These are phyloP conservation scores for Orchesellides sinensis DNA, from an alignment of 2,888 invertebrate genomes.

Conservation along the genomic window DNA sequence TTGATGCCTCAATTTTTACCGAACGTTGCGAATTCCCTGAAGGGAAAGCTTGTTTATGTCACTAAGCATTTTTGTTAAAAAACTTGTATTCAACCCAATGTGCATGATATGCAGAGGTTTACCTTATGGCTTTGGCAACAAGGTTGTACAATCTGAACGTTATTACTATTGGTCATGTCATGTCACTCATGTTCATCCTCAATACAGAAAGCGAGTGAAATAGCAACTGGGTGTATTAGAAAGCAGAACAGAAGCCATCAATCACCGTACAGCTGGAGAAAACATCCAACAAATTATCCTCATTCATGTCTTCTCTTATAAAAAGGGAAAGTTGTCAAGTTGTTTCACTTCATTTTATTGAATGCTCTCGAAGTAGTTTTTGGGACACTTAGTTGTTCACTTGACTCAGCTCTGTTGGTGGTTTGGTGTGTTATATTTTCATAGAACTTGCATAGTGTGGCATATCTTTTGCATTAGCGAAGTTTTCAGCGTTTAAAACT, in stretches of 20 bases:
- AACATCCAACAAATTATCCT: conserved; percentile 25
- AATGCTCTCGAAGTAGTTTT: neutral
- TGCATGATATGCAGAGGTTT: too few relatives aligned
- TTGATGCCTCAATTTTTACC: too few relatives aligned
- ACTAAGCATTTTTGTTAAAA: too few relatives aligned
- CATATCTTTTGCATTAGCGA: too few relatives aligned
- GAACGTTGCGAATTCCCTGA: too few relatives aligned
- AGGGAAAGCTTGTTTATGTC: too few relatives aligned
- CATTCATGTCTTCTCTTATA: neutral
- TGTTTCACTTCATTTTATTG: neutral
- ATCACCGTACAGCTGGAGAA: conserved; percentile 47
- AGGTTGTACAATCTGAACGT: conserved; percentile 2
- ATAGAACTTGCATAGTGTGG: too few relatives aligned
- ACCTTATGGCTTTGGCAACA: neutral
- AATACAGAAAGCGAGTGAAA: neutral
- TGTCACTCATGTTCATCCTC: conserved; percentile 19
- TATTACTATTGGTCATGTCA: conserved; percentile 25
- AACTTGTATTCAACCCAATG: too few relatives aligned
- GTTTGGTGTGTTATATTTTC: too few relatives aligned
- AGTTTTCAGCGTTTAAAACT: too few relatives aligned
- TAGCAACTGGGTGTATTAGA: neutral
- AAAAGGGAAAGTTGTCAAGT: conserved; percentile 11
- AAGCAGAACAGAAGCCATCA: conserved; percentile 22
- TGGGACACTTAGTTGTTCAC: too few relatives aligned
- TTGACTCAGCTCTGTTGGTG: too few relatives aligned